A percentile compares a stretch with the other conserved stretches of the same genome.
phyloP scores from a whole-genome alignment of 2,888 invertebrate genomes.

The Nasonia oneida region DNA sequence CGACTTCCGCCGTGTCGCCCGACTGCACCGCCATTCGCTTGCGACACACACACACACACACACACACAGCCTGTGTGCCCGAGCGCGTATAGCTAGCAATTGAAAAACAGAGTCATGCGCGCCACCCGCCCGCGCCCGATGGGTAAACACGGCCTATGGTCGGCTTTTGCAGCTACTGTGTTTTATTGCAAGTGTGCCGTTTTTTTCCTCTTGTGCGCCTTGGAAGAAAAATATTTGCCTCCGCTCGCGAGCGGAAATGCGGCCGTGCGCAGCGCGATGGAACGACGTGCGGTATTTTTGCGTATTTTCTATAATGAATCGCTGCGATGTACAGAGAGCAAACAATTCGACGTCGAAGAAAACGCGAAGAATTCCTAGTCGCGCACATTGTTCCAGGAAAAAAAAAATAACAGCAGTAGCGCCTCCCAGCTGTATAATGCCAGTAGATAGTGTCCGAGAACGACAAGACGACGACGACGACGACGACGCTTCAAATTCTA shows the following conservation, averaged over 20 bases:
- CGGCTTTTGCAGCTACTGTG: background rate
- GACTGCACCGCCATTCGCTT: constrained; percentile 46
- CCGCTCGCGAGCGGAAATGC: background rate
- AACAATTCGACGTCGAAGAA: background rate
- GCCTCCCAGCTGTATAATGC: background rate
- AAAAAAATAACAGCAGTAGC: background rate
- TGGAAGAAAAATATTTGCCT: background rate
- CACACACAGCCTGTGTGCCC: too few species aligned
- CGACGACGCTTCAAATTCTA: background rate
- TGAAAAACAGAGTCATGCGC: constrained; percentile 56
- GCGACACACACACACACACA: constrained; percentile 10
- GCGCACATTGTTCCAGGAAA: background rate
- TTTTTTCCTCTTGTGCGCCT: background rate
- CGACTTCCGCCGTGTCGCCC: constrained; percentile 59
- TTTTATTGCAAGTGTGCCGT: background rate
- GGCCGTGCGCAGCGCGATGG: too few species aligned
- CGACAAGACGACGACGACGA: background rate
- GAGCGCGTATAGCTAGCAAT: constrained; percentile 12
- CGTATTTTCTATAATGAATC: background rate
- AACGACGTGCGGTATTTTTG: too few species aligned
- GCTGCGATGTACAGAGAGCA: background rate
- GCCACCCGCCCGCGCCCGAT: background rate
- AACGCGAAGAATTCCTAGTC: background rate
- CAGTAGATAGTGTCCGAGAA: constrained; percentile 28
- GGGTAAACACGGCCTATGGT: background rate